Evolutionary conservation across 1,140 invertebrate genomes (phyloP).

Genomic region (Papilio aristodemus): DNA sequence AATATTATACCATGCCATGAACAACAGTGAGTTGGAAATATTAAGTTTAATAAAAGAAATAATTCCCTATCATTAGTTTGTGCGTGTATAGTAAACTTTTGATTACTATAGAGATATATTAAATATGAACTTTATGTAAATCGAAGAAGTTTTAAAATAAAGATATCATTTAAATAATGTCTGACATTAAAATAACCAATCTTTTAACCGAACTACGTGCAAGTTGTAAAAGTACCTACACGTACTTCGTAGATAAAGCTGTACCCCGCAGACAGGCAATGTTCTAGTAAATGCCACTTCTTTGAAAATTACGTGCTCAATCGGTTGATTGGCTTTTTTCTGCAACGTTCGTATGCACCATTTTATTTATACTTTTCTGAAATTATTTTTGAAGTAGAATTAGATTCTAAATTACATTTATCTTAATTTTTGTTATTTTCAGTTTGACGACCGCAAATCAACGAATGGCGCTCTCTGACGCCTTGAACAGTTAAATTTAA

Average conservation of each 20-base stretch:
- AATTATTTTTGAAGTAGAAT: not conserved
- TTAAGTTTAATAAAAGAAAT: too few species aligned
- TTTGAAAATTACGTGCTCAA: conserved; percentile 52
- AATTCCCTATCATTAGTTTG: too few species aligned
- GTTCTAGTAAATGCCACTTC: conserved; percentile 63
- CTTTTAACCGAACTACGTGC: conserved; percentile 18
- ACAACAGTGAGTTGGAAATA: too few species aligned
- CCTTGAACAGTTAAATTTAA: conserved; percentile 28
- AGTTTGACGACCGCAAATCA: not conserved
- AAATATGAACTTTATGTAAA: not conserved
- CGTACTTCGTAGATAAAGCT: conserved; percentile 43
- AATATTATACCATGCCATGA: too few species aligned
- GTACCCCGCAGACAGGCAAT: conserved; percentile 63
- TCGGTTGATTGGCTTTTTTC: conserved; percentile 49
- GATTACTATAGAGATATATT: too few species aligned
- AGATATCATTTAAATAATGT: conserved; percentile 2
- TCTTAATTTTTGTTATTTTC: not conserved
- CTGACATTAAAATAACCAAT: conserved; percentile 23
- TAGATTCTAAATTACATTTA: not conserved
- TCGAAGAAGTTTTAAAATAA: not conserved
- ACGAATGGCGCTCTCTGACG: not conserved
- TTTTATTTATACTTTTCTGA: not conserved
- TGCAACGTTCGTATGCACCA: conserved; percentile 25
- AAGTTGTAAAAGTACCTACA: conserved; percentile 33
- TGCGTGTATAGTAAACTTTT: too few species aligned